Conservation (phyloP, 1,140 invertebrate genomes). For the Leptinotarsa defecta region DNA sequence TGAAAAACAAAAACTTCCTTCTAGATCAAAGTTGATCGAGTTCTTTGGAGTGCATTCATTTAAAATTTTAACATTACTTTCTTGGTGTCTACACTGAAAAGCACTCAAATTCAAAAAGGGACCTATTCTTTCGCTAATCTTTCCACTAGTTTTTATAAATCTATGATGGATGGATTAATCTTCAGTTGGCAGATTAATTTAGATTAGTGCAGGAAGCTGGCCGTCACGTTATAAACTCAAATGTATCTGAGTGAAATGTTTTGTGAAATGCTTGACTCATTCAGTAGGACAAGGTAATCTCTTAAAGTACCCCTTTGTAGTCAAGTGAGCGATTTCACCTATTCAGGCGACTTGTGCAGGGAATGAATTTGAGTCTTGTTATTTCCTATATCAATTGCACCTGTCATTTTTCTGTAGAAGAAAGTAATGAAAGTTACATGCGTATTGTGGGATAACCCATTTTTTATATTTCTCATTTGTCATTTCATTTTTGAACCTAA, state of each 20-base stretch:
- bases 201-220: conserved; percentile 11
- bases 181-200: conserved; percentile 21
- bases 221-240: conserved; percentile 12
- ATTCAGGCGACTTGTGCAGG: background rate
- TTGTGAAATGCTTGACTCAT: background rate
- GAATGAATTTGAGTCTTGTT: background rate
- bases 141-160: conserved; percentile 22
- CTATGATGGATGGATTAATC: conserved; percentile 27
- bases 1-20: background rate
- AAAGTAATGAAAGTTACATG: too few species aligned
- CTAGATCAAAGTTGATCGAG: conserved; percentile 1
- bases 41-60: background rate
- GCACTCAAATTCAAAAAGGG: conserved; percentile 13
- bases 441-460: too few species aligned
- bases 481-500: too few species aligned
- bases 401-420: too few species aligned
- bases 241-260: conserved; percentile 18
- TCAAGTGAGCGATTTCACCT: background rate
- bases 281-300: background rate
- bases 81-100: conserved; percentile 11
- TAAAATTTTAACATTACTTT: background rate
- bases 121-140: conserved; percentile 10
- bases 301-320: background rate
- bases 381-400: background rate
- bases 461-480: too few species aligned